Evolutionary conservation across 2,113 vertebrate genomes (phyloP).

Genomic region (Syrmaticus mikado): DNA sequence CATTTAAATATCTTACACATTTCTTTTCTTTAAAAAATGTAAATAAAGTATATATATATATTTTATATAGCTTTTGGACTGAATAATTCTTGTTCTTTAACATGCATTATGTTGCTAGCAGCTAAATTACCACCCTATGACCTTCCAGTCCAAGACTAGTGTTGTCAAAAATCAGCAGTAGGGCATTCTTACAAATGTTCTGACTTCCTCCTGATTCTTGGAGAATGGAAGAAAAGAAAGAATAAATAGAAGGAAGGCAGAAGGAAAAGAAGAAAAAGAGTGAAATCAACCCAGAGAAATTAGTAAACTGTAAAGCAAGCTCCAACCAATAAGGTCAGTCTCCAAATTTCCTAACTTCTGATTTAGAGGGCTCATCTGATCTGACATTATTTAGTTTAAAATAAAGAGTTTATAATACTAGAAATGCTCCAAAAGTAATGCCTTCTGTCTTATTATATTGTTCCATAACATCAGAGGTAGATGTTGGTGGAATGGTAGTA

Average conservation of each 20-base stretch:
- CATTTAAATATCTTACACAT: background rate
- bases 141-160: background rate
- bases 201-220: background rate
- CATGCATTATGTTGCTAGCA: background rate
- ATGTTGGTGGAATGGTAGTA: too few relatives aligned
- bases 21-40: background rate
- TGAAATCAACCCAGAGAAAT: background rate
- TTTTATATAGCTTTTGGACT: background rate
- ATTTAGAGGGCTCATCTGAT: background rate
- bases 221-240: background rate
- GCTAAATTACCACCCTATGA: accelerated
- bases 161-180: background rate
- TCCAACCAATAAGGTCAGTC: background rate
- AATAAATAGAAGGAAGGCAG: background rate
- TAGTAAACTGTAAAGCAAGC: background rate
- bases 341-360: background rate
- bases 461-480: too few relatives aligned
- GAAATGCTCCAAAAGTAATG: too few relatives aligned
- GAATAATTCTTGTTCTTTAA: background rate
- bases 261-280: background rate
- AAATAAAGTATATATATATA: background rate
- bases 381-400: background rate
- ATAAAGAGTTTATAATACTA: background rate
- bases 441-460: too few relatives aligned
- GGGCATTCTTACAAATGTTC: background rate